phyloP scores from a whole-genome alignment of 2,113 vertebrate genomes.

The Gallinago media region DNA sequence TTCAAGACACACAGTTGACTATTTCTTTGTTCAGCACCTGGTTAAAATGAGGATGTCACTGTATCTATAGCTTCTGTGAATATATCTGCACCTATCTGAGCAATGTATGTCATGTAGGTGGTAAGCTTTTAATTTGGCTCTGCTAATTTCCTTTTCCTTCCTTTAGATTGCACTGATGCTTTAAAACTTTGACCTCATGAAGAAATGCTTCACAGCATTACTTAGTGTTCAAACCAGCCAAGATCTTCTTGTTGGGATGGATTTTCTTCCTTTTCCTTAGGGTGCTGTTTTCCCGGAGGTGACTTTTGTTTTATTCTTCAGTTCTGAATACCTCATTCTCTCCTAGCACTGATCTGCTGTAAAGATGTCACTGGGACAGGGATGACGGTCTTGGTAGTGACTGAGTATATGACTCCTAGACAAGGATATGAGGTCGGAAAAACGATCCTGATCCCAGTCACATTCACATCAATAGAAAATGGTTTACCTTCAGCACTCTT shows the following conservation, averaged over 20 bases:
- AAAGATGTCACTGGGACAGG: background rate
- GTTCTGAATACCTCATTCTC: background rate
- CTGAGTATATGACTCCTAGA: background rate
- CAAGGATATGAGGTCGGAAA: background rate
- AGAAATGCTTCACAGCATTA: background rate
- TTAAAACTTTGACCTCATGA: background rate
- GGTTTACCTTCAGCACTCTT: background rate
- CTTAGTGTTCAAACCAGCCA: background rate
- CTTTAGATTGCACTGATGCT: background rate
- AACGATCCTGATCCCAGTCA: background rate
- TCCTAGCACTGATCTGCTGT: background rate
- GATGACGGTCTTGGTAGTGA: background rate
- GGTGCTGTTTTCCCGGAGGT: background rate
- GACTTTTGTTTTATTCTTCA: background rate
- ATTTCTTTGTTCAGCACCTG: background rate
- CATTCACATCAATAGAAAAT: background rate
- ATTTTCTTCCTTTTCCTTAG: background rate
- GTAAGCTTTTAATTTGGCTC: background rate
- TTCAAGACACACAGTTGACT: background rate
- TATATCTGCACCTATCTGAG: background rate
- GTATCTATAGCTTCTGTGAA: background rate
- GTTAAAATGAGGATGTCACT: background rate
- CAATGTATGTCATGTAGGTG: background rate
- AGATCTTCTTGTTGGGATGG: background rate
- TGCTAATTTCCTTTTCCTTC: background rate